phyloP scores from a whole-genome alignment of 2,888 invertebrate species.

The Allacma fusca region DNA sequence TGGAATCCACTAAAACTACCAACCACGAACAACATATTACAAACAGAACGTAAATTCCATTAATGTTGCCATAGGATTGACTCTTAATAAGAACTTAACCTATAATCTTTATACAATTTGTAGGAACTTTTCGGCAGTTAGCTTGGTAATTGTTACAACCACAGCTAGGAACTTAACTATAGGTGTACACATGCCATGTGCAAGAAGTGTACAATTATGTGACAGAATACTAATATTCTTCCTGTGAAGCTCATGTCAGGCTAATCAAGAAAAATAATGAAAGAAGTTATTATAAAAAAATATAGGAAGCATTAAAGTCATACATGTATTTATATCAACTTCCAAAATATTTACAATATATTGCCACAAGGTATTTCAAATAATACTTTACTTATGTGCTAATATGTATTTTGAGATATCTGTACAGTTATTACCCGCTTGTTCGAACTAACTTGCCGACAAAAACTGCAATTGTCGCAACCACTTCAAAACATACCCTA shows the following conservation, averaged over 20 bases:
- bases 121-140: conserved; percentile 33
- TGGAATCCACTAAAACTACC: too few species aligned
- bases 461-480: background rate
- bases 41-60: too few species aligned
- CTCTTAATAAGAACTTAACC: background rate
- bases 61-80: too few species aligned
- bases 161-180: background rate
- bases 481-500: background rate
- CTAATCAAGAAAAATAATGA: too few species aligned
- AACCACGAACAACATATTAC: too few species aligned
- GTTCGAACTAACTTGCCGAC: background rate
- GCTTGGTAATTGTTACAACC: background rate
- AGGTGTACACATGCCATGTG: too few species aligned
- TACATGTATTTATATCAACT: background rate
- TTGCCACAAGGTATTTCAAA: background rate
- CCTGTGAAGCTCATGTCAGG: too few species aligned
- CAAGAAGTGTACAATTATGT: too few species aligned
- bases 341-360: background rate
- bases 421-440: conserved; percentile 14
- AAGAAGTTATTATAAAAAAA: too few species aligned
- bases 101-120: conserved; percentile 19
- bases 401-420: background rate
- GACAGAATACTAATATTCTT: too few species aligned
- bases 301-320: background rate
- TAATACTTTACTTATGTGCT: background rate